phyloP scores from a whole-genome alignment of 1,140 invertebrate genomes.

The Bradynema listronoti region DNA sequence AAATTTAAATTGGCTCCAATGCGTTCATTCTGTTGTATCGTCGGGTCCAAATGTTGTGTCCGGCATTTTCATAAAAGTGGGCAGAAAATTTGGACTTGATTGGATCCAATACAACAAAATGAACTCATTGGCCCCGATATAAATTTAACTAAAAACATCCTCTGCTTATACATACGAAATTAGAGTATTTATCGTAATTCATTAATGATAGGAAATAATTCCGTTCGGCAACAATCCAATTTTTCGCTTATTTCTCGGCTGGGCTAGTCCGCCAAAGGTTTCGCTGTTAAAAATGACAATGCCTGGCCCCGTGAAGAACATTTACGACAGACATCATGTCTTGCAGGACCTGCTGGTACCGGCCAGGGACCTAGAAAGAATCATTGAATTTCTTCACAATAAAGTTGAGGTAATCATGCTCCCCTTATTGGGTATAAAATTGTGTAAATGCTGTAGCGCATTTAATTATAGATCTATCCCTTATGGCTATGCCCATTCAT shows the following conservation, averaged over 20 bases:
- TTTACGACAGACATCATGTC: constrained; percentile 74
- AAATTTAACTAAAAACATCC: no score
- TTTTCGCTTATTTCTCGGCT: constrained; percentile 71
- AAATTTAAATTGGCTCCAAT: no score
- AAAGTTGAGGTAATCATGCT: constrained; percentile 68
- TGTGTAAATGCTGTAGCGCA: neutral
- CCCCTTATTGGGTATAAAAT: neutral
- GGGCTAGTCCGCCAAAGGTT: constrained; percentile 76
- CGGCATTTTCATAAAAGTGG: no score
- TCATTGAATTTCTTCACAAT: constrained; percentile 67
- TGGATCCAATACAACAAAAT: no score
- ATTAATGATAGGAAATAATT: constrained; percentile 69
- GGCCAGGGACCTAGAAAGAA: constrained; percentile 64
- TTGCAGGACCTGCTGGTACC: constrained; percentile 78
- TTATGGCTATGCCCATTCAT: constrained; percentile 77
- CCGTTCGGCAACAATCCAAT: constrained; percentile 74
- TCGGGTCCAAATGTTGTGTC: constrained; percentile 16
- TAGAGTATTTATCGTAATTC: constrained; percentile 64
- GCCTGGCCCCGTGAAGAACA: constrained; percentile 67
- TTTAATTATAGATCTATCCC: constrained; percentile 67
- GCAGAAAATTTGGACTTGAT: no score
- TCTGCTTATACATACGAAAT: no score
- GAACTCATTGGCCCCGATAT: no score
- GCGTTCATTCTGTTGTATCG: no score
- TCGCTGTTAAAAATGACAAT: constrained; percentile 75